Base-by-base conservation (phyloP, 2,113 vertebrate genomes). In the Elgaria multicarinata region DNA sequence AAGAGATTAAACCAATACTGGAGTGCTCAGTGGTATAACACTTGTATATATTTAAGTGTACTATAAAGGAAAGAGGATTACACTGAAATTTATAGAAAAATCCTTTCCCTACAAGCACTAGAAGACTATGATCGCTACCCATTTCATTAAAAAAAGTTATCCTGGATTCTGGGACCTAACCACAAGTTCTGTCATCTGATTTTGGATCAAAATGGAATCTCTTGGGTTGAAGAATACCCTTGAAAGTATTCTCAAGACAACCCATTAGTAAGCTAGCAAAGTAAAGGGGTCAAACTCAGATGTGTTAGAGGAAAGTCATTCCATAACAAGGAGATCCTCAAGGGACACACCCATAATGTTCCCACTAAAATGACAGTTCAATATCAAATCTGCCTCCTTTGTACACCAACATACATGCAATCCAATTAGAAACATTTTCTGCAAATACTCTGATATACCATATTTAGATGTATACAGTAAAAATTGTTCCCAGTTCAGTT, bases 151-250 rank as follows among this genome's bases (percentile, higher is more conserved):
- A 64, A 4, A 90, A 83, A 80, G 13, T 44, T 31, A 46, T 20
- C 62, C 33, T 84, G 14, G 86, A 22, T 12, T 95, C 88, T 87
- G 24, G 24, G 90, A 64, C 42, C 5, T 94, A 91, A 87, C 8
- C 28, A 89, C 89, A 87, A 86, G 87, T 7, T 89, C 67, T 89
- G 42, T 42, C 55, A 92, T 16, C 1, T 78, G 64, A 20, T 76
- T 93, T 90, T 90, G 94, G 86, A 91, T 91, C 46, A 74, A 89
- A 92, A 72, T 86, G n/a, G 80, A 50, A 78, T 86, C 82, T 72
- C 67, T 28, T 7, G 67, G 66, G 28, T n/a, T 82, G n/a, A 31
- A 14, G 22, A 58, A 53, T 64, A 39, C 66, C 85, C 0, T 3
- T 93, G 82, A 86, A 71, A 75, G 36, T 71, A 67, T 92, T 50